Evolutionary conservation across 2,888 invertebrate species (phyloP).

Genomic region (Chrysolina americana): DNA sequence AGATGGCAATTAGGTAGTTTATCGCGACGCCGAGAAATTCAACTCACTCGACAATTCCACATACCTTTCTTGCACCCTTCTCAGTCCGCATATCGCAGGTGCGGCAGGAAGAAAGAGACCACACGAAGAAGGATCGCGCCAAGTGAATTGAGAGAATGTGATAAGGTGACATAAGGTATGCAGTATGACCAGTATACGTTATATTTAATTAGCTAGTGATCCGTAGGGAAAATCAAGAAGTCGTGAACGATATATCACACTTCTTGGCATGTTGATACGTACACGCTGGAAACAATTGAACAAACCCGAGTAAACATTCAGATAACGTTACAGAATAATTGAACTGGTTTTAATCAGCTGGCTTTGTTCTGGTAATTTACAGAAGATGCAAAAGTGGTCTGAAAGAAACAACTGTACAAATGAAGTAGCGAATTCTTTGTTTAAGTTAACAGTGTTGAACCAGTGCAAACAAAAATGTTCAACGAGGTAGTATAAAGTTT

Average conservation of each 20-base stretch:
- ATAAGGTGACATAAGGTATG: constrained; percentile 65
- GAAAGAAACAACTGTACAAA: not conserved
- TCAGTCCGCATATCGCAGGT: constrained; percentile 26
- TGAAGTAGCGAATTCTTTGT: constrained; percentile 18
- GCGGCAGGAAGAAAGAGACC: constrained; percentile 18
- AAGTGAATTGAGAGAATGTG: constrained; percentile 57
- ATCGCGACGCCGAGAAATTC: constrained; percentile 50
- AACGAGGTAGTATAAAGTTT: not conserved
- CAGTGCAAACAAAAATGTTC: not conserved
- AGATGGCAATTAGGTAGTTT: constrained; percentile 65
- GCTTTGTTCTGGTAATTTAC: constrained; percentile 34
- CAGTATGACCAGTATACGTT: constrained; percentile 64
- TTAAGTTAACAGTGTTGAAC: not conserved
- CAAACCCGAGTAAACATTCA: constrained; percentile 41
- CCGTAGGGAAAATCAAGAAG: constrained; percentile 61
- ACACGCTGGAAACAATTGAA: constrained; percentile 50
- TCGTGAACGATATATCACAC: constrained; percentile 63
- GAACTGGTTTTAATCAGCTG: constrained; percentile 32
- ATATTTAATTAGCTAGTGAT: constrained; percentile 67
- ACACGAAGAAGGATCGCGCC: constrained; percentile 20
- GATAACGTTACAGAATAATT: constrained; percentile 48
- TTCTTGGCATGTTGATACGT: constrained; percentile 47
- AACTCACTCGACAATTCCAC: constrained; percentile 44
- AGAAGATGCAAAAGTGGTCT: constrained; percentile 21
- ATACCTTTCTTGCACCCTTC: constrained; percentile 40